phyloP scores from a whole-genome alignment of 2,888 invertebrate genomes.

The Ceratothoa steindachneri region DNA sequence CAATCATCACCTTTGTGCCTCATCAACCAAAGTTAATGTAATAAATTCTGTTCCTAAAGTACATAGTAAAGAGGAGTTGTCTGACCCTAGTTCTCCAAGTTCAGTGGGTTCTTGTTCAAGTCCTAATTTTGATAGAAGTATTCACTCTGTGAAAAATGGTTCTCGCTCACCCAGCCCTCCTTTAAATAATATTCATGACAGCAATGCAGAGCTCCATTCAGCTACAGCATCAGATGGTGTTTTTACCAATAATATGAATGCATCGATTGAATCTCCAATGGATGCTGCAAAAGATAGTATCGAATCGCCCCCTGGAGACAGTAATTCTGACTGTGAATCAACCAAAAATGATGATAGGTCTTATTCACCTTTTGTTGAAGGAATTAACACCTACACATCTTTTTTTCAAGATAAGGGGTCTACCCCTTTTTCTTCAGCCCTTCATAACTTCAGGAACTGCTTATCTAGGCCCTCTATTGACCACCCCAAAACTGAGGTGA shows the following conservation, averaged over 20 bases:
- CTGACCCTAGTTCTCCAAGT: background rate
- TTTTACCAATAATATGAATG: background rate
- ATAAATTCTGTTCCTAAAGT: background rate
- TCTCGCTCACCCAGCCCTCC: background rate
- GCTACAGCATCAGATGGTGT: background rate
- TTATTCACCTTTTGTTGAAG: background rate
- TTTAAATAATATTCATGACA: background rate
- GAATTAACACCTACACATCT: background rate
- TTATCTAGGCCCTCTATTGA: background rate
- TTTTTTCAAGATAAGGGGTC: background rate
- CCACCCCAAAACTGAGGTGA: background rate
- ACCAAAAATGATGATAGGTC: background rate
- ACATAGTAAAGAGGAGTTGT: background rate
- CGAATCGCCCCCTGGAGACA: background rate
- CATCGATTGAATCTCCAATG: background rate
- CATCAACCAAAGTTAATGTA: background rate
- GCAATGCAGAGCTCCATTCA: background rate
- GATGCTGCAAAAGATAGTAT: background rate
- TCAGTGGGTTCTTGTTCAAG: background rate
- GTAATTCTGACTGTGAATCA: background rate
- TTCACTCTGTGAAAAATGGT: background rate
- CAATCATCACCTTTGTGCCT: slow-evolving; percentile 8
- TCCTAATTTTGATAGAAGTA: background rate
- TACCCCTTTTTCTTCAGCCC: background rate
- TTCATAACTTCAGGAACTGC: background rate